Evolutionary conservation across 2,113 vertebrate species (phyloP).

Genomic region (Argyrosomus japonicus): DNA sequence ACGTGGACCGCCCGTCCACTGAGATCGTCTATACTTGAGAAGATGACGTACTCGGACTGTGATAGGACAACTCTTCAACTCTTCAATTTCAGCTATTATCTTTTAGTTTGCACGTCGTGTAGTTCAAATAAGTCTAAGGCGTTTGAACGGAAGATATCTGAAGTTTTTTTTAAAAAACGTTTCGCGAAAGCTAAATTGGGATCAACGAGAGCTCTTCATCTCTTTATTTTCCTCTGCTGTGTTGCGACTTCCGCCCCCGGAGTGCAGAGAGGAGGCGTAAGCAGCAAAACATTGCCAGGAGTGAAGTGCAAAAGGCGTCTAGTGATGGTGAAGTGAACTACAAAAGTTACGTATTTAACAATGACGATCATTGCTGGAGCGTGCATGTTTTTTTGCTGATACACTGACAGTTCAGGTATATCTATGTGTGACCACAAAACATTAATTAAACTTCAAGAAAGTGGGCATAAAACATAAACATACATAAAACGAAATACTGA

Average conservation of each 20-base stretch:
- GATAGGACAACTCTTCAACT: background rate
- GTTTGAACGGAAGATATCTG: background rate
- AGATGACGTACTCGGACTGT: background rate
- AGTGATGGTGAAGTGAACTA: background rate
- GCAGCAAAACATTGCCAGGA: too few relatives aligned
- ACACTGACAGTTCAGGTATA: background rate
- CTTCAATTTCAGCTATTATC: background rate
- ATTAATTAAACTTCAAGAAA: too few relatives aligned
- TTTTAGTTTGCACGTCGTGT: background rate
- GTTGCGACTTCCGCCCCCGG: background rate
- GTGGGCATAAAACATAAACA: background rate
- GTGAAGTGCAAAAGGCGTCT: too few relatives aligned
- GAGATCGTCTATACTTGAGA: background rate
- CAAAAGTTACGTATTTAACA: background rate
- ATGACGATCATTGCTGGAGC: background rate
- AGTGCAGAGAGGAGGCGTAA: background rate
- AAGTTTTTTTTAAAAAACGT: background rate
- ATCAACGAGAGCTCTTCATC: fast-evolving
- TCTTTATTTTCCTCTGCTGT: background rate
- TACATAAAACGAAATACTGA: background rate
- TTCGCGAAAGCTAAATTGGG: background rate
- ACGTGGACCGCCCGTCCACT: background rate
- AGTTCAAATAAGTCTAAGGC: background rate
- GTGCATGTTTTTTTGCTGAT: background rate
- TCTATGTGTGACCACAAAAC: background rate